Evolutionary conservation across 2,797 vertebrate species (phyloP).

Genomic region (Poeciliopsis gracilis): DNA sequence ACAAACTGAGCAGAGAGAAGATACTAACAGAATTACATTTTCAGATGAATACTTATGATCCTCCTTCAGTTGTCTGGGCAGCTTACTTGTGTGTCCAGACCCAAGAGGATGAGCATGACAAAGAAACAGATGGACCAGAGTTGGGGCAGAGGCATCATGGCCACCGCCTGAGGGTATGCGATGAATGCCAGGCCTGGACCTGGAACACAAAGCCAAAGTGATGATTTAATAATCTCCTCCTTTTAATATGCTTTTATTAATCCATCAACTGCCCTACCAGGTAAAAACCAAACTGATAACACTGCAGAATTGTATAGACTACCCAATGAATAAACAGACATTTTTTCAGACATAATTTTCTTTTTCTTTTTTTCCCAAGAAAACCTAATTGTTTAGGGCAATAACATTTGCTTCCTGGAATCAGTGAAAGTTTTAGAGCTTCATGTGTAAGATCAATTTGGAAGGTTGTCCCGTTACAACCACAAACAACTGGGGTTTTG

Average conservation of each 20-base stretch:
- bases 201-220: constrained; percentile 51
- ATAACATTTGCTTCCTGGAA: not conserved
- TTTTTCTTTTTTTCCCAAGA: not conserved
- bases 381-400: not conserved
- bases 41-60: not conserved
- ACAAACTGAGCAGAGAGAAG: constrained; percentile 71
- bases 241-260: not conserved
- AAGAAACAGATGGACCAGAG: constrained; percentile 93
- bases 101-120: constrained; percentile 89
- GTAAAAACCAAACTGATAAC: not conserved
- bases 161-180: constrained; percentile 89
- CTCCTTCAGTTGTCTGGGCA: not conserved
- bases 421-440: no score
- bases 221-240: not conserved
- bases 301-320: not conserved
- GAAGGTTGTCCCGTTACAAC: not conserved
- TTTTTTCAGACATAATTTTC: not conserved
- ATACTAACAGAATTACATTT: not conserved
- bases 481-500: not conserved
- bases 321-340: not conserved
- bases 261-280: not conserved
- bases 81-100: constrained; percentile 90
- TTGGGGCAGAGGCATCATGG: constrained; percentile 90
- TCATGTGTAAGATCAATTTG: not conserved
- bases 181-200: constrained; percentile 96